These are phyloP conservation scores for Rhynchophorus ferrugineus DNA, from an alignment of 1,140 invertebrate species.

Conservation along the genomic window DNA sequence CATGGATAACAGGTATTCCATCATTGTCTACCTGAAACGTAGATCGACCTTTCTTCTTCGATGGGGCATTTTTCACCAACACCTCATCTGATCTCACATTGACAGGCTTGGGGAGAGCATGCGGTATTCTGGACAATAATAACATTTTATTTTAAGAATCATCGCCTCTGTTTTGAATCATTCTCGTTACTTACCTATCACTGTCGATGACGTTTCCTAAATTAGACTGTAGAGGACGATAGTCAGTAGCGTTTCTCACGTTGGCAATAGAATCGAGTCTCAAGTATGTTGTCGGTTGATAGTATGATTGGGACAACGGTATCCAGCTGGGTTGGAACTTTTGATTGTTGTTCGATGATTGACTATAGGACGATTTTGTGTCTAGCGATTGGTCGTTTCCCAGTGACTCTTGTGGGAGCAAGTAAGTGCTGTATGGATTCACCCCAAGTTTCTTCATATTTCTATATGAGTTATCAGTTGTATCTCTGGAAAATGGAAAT, in stretches of 20 bases:
- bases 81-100: conserved; percentile 54
- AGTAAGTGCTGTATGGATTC: conserved; percentile 9
- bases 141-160: not conserved
- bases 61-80: conserved; percentile 49
- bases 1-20: conserved; percentile 71
- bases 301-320: conserved; percentile 30
- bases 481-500: not conserved
- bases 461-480: not conserved
- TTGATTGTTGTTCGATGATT: not conserved
- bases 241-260: conserved; percentile 28
- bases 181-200: conserved; percentile 31
- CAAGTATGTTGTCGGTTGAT: conserved; percentile 27
- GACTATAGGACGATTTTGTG: no score
- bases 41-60: conserved; percentile 45
- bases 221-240: conserved; percentile 11
- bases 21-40: conserved; percentile 55
- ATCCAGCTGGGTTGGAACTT: conserved; percentile 34
- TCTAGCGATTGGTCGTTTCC: not conserved
- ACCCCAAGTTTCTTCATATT: conserved; percentile 8
- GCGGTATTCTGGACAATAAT: conserved; percentile 30
- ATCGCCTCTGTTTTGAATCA: not conserved
- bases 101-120: conserved; percentile 60
- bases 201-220: conserved; percentile 35
- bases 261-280: conserved; percentile 29
- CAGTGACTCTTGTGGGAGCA: conserved; percentile 3